A percentile compares a stretch with the other conserved stretches of the same genome.
Conservation (phyloP, 2,113 vertebrate species). For the Muntiacus muntjak region DNA sequence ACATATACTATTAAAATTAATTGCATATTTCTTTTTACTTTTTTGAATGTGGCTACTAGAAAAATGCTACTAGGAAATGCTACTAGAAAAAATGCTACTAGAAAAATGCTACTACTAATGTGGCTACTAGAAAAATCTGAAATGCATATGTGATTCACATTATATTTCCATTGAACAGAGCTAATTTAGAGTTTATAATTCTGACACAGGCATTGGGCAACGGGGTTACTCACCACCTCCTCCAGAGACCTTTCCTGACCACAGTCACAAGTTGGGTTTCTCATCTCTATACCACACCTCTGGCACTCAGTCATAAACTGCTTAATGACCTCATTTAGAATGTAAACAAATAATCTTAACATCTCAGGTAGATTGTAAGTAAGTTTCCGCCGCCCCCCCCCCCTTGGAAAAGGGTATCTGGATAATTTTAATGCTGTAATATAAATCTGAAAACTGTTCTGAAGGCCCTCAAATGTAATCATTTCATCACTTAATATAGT, state of each 20-base stretch:
- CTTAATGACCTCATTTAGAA: background rate
- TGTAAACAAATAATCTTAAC: background rate
- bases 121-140: background rate
- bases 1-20: background rate
- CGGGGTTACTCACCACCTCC: background rate
- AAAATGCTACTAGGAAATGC: background rate
- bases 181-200: background rate
- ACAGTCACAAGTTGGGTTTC: background rate
- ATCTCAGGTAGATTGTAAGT: background rate
- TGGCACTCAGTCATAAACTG: background rate
- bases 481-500: constrained; percentile 3
- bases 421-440: constrained; percentile 34
- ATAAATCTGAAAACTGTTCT: constrained; percentile 14
- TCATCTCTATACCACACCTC: background rate
- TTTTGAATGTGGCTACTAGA: background rate
- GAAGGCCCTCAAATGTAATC: constrained; percentile 11
- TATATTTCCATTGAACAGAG: background rate
- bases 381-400: background rate
- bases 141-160: background rate
- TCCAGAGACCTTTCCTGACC: background rate
- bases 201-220: background rate
- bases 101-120: background rate
- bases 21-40: background rate
- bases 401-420: background rate
- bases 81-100: background rate